Base-by-base conservation (phyloP, 2,113 vertebrate genomes). In the Poeciliopsis prolifica region DNA sequence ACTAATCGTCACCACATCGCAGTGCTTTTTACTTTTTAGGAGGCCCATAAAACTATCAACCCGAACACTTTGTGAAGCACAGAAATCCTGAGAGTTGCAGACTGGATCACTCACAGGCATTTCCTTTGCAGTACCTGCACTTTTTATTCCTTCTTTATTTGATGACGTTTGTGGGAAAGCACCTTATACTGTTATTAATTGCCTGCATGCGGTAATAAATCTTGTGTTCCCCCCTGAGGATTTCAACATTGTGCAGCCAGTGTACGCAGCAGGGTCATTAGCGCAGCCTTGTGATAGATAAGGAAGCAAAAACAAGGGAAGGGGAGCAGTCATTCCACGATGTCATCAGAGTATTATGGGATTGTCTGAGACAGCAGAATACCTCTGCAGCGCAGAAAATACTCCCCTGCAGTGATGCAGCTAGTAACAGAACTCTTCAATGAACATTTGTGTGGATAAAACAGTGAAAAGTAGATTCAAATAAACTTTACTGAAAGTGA, bases 121-220 rank as follows among this genome's bases (percentile, higher is more conserved):
- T 91, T 85, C 83, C 86, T 86, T 63, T 92, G 89, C 93, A 93
- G 85, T 88, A 92, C 88, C 83, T 93, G 91, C 90, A 93, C 72
- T 92, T 92, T 93, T 88, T 89, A 87, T 81, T 74, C 65, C 81
- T 81, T 84, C 71, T 58, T 58, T 58, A 58, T 58, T 81, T 87
- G 80, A 65, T 89, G 87, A 90, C 89, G 78, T 89, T 78, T 81
- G 79, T 87, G 85, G 64, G 77, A 85, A 84, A 70, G 84, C 78
- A 79, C 80, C 75, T 61, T 83, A 70, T 81, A 87, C 84, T 85
- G 76, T 92, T 93, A 94, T 93, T 93, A 94, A 94, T 94, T 93
- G 87, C 80, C 81, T 77, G 79, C 61, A 54, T 83, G 84, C 85
- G 81, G 92, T 92, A 86, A 94, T 94, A 92, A 88, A 93, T 93